Base-by-base conservation (phyloP, 2,888 invertebrate species). In the Athrips mouffetella region DNA sequence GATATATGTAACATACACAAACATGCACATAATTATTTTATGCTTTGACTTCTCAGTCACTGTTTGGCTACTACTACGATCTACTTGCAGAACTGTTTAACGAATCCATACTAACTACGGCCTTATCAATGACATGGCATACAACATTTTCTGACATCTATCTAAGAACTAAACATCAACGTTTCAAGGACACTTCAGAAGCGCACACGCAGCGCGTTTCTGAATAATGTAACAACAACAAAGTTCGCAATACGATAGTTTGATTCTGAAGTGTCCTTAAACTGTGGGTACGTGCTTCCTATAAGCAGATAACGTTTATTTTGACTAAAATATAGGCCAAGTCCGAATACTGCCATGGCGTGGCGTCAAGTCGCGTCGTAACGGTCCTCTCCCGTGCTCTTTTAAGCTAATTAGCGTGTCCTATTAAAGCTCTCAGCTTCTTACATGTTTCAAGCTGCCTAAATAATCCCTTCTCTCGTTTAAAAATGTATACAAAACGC, bases 51-150 rank as follows among this genome's bases (percentile, higher is more conserved):
- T n/a, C n/a, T n/a, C n/a, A n/a, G 69, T 74, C 73, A 70, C 64
- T 64, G 67, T 74, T 77, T 77, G 70, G 74, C 87, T 87, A 86
- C 82, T 60, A 70, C 84, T 86, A 85, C 76, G 60, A 57, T 48
- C 73, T 82, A 86, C 83, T 70, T 70, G 78, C 74, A 76, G 79
- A 81, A 81, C 73, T 70, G 74, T 76, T 35, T 72, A 83, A 85
- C 85, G 72, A 80, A 80, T 76, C 70, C 68, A 65, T 63, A 71
- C 76, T 76, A 75, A 58, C 84, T 84, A 86, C 80, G 49, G 76
- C 80, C 85, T n/a, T n/a, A 72, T 62, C 53, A 54, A 53, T 21
- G 20, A 20, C 20, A 49, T 44, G 81, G 78, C 83, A 77, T 83
- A 80, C 66, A 75, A 69, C 58, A 62, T 65, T 60, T 62, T 63